Evolutionary conservation across 2,797 vertebrate genomes (phyloP), one percentile per base, ranked within the genome.

Genomic region (Staurois parvus): DNA sequence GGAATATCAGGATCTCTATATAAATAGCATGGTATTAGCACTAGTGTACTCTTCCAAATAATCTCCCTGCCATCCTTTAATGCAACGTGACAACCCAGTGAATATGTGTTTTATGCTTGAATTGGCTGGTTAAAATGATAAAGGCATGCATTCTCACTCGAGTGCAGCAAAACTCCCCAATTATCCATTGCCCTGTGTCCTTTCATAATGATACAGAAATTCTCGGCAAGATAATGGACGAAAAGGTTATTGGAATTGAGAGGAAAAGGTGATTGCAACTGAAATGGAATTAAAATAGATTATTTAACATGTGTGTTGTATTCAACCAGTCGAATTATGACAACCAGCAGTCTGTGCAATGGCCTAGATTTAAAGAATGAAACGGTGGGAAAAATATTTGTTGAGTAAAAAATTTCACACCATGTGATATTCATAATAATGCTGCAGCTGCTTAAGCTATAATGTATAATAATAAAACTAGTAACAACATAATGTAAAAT

Each of bases 131-230:
- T 90, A 91, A 91, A 91, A 88, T 88, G 86, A 91, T 87, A 87
- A 90, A 93, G 88, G 79, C 87, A 89, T 84, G 84, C 83, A 89
- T 85, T 90, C 87, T 90, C 91, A 91, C 88, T 90, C 88, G 90
- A 90, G 92, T 72, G 6, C 86, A 72, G 87, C 52, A 87, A 52
- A 88, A 89, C 88, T 88, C 89, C 89, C 88, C 90, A 91, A 91
- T 92, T 92, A 93, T 88, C 82, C 83, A 88, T 72, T 91, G 91
- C 90, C 90, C 92, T 87, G 85, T 90, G 89, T 92, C 90, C 89
- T 92, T 91, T 91, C 45, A 87, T 86, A 92, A 92, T 59, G 89
- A 90, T 90, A 89, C 88, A 88, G 88, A 92, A 91, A 89, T 90
- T 90, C 74, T 89, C 85, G 81, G 84, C 72, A 73, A 91, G 89